Evolutionary conservation across 92 coral and sea anemone species (phyloP).

Genomic region (Porites divaricata): DNA sequence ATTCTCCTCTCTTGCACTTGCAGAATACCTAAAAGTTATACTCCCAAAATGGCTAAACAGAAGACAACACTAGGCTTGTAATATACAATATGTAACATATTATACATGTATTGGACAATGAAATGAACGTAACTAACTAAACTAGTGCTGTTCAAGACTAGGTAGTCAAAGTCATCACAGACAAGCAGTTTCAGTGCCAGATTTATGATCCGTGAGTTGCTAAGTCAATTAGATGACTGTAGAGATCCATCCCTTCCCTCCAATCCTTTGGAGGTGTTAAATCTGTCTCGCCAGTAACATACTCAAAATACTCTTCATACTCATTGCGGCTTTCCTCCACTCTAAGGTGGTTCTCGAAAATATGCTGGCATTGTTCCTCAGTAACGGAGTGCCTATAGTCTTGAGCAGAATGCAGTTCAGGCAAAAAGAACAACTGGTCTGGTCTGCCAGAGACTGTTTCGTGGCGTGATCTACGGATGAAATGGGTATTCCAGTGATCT

Average conservation of each 20-base stretch:
- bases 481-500: conserved; percentile 58
- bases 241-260: conserved; percentile 50
- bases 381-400: conserved; percentile 46
- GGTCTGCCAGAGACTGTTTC: conserved; percentile 51
- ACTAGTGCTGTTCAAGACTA: neutral
- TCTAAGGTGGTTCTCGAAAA: conserved; percentile 30
- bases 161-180: neutral
- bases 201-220: conserved; percentile 9
- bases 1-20: no score
- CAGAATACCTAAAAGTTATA: neutral
- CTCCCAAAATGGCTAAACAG: neutral
- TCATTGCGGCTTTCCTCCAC: conserved; percentile 39
- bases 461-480: conserved; percentile 35
- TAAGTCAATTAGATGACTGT: conserved; percentile 11
- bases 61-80: neutral
- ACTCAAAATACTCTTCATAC: conserved; percentile 48
- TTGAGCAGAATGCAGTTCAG: conserved; percentile 42
- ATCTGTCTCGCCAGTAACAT: conserved; percentile 19
- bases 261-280: conserved; percentile 32
- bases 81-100: neutral
- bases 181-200: neutral
- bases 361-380: conserved; percentile 38
- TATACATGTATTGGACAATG: neutral
- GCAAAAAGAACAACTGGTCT: conserved; percentile 34
- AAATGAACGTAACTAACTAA: neutral